Percentiles rank a stretch among this genome's conserved stretches.
phyloP scores from a whole-genome alignment of 2,797 vertebrate species.

The Myotis vivesi region DNA sequence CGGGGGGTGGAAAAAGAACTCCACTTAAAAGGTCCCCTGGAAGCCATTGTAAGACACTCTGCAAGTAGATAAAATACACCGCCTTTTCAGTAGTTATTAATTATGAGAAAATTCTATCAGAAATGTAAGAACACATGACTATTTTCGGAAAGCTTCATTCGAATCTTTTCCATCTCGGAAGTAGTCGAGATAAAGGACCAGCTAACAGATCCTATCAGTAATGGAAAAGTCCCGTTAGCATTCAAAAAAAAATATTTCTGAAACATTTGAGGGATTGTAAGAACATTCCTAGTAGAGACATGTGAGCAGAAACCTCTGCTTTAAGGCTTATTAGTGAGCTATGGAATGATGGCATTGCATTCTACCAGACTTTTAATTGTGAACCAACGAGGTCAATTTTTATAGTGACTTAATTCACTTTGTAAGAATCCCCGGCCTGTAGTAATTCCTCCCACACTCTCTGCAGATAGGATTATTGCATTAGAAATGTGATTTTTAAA shows the following conservation, averaged over 20 bases:
- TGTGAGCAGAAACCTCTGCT: conserved; percentile 61
- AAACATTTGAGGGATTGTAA: conserved; percentile 65
- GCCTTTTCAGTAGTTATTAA: conserved; percentile 23
- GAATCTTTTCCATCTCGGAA: conserved; percentile 38
- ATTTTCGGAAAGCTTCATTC: not conserved
- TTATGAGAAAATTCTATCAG: not conserved
- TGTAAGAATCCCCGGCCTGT: conserved; percentile 79
- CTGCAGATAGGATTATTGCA: conserved; percentile 82
- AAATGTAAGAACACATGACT: not conserved
- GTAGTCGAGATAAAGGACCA: conserved; percentile 58
- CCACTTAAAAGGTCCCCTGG: not conserved
- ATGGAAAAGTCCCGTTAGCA: conserved; percentile 59
- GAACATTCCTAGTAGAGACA: conserved; percentile 59
- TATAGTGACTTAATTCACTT: conserved; percentile 82
- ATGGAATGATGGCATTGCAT: conserved; percentile 72
- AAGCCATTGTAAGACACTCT: conserved; percentile 17
- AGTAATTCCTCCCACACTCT: conserved; percentile 79
- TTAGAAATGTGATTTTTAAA: conserved; percentile 85
- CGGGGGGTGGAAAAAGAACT: conserved; percentile 20
- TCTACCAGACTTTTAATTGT: conserved; percentile 78
- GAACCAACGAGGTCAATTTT: conserved; percentile 70
- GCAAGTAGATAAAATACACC: not conserved
- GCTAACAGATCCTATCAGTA: conserved; percentile 60
- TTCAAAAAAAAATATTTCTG: conserved; percentile 59
- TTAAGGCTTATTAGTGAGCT: conserved; percentile 57